Percentiles rank a stretch among this genome's conserved stretches.
These are phyloP conservation scores for Butastur rufipennis DNA, from an alignment of 2,113 vertebrate species.

Conservation along the genomic window DNA sequence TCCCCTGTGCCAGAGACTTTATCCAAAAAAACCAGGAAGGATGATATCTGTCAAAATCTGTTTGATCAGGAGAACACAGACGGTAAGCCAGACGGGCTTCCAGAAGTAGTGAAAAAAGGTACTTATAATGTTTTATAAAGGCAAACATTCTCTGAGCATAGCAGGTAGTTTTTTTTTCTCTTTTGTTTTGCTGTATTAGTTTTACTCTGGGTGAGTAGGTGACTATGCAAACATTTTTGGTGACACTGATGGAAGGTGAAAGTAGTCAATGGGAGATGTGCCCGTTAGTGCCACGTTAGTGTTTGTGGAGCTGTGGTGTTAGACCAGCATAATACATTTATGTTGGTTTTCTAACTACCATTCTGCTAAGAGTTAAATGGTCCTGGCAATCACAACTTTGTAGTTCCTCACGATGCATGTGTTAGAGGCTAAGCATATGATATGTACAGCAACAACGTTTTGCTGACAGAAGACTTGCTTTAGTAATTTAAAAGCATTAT, in stretches of 20 bases:
- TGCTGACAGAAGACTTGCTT: background rate
- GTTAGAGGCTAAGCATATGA: background rate
- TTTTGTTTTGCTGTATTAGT: background rate
- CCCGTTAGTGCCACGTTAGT: background rate
- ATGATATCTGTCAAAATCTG: background rate
- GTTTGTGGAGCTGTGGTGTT: background rate
- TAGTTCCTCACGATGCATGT: fast-evolving
- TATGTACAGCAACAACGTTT: background rate
- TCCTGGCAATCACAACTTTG: background rate
- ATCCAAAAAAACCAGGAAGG: slow-evolving; percentile 75
- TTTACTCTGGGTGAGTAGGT: background rate
- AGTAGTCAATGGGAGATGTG: background rate
- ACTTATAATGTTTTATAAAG: background rate
- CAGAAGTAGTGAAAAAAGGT: slow-evolving; percentile 86
- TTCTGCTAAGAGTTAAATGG: background rate
- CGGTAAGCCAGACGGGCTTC: slow-evolving; percentile 80
- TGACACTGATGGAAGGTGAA: background rate
- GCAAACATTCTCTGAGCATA: background rate
- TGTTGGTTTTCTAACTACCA: background rate
- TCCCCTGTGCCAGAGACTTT: slow-evolving; percentile 65
- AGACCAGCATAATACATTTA: background rate
- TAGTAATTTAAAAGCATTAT: background rate
- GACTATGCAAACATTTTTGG: background rate
- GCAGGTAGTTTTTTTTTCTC: background rate
- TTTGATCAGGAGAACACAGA: slow-evolving; percentile 17